A percentile compares a stretch with the other conserved stretches of the same genome.
Evolutionary conservation across 2,888 invertebrate genomes (phyloP).

Genomic region (Drosophila flavopinicola): DNA sequence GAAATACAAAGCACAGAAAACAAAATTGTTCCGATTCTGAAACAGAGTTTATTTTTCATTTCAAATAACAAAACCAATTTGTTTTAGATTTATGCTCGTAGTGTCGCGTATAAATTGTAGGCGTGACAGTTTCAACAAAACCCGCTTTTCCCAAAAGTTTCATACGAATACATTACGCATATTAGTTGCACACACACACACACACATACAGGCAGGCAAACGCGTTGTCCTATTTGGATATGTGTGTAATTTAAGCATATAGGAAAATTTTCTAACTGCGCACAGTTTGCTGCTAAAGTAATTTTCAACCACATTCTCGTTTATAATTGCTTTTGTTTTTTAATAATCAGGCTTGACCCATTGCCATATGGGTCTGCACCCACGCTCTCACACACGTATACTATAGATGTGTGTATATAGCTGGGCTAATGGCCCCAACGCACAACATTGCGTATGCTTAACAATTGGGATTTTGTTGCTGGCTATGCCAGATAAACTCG

Average conservation of each 20-base stretch:
- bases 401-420: constrained; percentile 15
- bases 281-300: constrained; percentile 56
- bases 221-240: constrained; percentile 7
- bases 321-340: constrained; percentile 77
- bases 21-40: neutral
- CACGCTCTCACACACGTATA: constrained; percentile 6
- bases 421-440: constrained; percentile 44
- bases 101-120: constrained; percentile 41
- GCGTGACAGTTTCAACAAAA: constrained; percentile 38
- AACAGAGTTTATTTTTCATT: neutral
- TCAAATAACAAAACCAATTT: constrained; percentile 4
- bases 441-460: constrained; percentile 65
- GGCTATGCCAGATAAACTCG: constrained; percentile 60
- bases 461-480: constrained; percentile 51
- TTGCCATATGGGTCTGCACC: constrained; percentile 13
- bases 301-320: constrained; percentile 56
- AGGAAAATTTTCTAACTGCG: constrained; percentile 50
- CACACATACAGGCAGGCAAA: neutral
- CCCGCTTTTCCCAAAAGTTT: constrained; percentile 43
- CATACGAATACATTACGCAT: constrained; percentile 51
- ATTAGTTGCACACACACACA: constrained; percentile 36
- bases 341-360: constrained; percentile 74
- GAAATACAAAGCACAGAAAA: neutral
- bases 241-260: constrained; percentile 28
- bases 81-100: constrained; percentile 40